Percentiles rank a stretch among this genome's conserved stretches.
phyloP scores from a whole-genome alignment of 1,140 invertebrate species.

The Caenorhabditis briggsae region DNA sequence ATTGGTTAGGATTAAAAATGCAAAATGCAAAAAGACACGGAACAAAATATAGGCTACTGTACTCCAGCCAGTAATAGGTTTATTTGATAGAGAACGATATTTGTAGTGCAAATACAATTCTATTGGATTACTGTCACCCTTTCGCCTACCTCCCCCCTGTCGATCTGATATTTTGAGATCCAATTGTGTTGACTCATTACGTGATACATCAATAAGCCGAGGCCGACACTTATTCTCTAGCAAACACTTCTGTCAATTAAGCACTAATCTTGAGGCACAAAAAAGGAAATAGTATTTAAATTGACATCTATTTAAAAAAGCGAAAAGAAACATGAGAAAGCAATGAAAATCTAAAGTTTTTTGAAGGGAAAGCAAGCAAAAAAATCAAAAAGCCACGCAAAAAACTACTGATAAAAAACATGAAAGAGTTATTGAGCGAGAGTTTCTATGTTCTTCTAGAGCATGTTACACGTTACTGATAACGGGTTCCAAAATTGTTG shows the following conservation, averaged over 20 bases:
- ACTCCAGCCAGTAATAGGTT: neutral
- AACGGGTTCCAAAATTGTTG: conserved; percentile 1
- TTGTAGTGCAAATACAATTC: conserved; percentile 22
- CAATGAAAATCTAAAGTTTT: no score
- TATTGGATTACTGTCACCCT: conserved; percentile 42
- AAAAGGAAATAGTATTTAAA: conserved; percentile 11
- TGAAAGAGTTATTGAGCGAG: neutral
- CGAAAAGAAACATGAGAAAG: neutral
- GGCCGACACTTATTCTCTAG: neutral
- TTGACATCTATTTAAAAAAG: neutral
- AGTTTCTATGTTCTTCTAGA: conserved; percentile 8
- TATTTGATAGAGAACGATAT: neutral
- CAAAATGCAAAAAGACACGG: neutral
- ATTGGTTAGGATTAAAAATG: neutral
- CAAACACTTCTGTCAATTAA: conserved; percentile 53
- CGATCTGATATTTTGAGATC: neutral
- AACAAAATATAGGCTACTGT: neutral
- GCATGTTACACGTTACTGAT: neutral
- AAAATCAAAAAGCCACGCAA: neutral
- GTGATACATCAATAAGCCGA: conserved; percentile 29
- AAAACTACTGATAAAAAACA: conserved; percentile 7
- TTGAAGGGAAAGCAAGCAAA: neutral
- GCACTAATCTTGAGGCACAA: neutral
- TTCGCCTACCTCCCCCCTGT: neutral
- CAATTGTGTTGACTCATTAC: conserved; percentile 31